Conservation (phyloP, 2,113 vertebrate species). For the Etheostoma cragini region DNA sequence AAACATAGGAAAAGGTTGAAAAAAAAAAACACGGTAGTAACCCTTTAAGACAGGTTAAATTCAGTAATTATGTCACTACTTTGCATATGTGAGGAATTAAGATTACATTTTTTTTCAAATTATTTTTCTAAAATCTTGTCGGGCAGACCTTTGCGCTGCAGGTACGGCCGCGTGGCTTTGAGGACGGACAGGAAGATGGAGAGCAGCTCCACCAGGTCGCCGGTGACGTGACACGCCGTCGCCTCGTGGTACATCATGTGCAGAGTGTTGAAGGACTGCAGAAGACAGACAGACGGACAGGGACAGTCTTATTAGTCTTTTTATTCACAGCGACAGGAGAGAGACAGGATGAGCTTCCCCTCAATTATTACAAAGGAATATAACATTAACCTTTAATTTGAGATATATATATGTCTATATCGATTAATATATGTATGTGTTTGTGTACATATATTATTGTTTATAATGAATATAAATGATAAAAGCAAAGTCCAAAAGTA, state of each 20-base stretch:
- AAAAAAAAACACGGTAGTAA: too few relatives aligned
- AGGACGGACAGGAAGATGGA: slow-evolving; percentile 98
- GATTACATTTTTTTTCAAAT: too few relatives aligned
- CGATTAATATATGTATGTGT: too few relatives aligned
- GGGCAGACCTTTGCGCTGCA: slow-evolving; percentile 93
- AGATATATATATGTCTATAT: too few relatives aligned
- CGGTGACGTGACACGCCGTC: slow-evolving; percentile 98
- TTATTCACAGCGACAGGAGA: background rate
- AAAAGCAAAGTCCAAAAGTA: background rate
- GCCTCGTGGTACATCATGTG: slow-evolving; percentile 99
- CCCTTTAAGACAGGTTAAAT: too few relatives aligned
- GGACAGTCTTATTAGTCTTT: background rate
- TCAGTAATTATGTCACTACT: too few relatives aligned
- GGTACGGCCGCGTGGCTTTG: slow-evolving; percentile 94
- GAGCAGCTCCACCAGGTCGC: slow-evolving; percentile 97
- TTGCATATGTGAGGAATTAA: too few relatives aligned
- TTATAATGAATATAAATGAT: background rate
- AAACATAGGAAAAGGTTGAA: too few relatives aligned
- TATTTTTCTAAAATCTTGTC: too few relatives aligned
- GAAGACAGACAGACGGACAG: background rate
- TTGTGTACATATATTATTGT: background rate
- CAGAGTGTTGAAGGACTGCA: slow-evolving; percentile 97
- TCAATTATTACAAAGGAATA: background rate
- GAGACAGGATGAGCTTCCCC: background rate
- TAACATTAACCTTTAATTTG: background rate